These are phyloP conservation scores for Hypothenemus hampei DNA, from an alignment of 1,140 invertebrate species.

Conservation along the genomic window DNA sequence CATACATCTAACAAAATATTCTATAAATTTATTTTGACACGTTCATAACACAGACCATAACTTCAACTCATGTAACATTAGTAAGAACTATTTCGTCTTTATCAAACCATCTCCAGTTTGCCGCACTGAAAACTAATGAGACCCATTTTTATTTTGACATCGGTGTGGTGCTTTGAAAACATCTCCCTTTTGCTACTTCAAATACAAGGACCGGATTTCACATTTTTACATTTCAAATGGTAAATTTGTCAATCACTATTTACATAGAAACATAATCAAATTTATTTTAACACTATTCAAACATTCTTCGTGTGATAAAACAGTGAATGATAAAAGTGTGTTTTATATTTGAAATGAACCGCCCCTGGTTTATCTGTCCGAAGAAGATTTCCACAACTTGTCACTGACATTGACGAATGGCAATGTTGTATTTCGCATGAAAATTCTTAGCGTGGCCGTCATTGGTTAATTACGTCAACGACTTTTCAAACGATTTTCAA, in stretches of 20 bases:
- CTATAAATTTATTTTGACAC: slow-evolving; percentile 21
- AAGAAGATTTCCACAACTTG: slow-evolving; percentile 1
- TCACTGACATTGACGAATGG: slow-evolving; percentile 5
- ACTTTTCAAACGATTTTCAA: too few relatives aligned
- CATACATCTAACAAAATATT: slow-evolving; percentile 16
- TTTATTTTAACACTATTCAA: too few relatives aligned
- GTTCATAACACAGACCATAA: slow-evolving; percentile 18
- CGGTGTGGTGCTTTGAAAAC: slow-evolving; percentile 13
- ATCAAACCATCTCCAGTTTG: slow-evolving; percentile 5
- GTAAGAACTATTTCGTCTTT: slow-evolving; percentile 20
- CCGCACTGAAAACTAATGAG: slow-evolving; percentile 19
- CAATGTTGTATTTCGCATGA: neutral
- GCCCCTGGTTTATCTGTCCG: too few relatives aligned
- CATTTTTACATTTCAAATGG: too few relatives aligned
- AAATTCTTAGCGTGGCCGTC: slow-evolving; percentile 2
- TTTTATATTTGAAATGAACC: too few relatives aligned
- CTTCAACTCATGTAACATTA: slow-evolving; percentile 21
- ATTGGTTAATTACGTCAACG: slow-evolving; percentile 3
- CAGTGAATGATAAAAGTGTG: too few relatives aligned
- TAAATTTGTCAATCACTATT: too few relatives aligned
- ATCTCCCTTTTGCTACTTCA: slow-evolving; percentile 13
- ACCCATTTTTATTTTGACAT: slow-evolving; percentile 19
- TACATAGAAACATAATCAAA: too few relatives aligned
- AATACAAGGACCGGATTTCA: slow-evolving; percentile 6
- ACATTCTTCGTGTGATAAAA: too few relatives aligned